phyloP scores from a whole-genome alignment of 2,888 invertebrate genomes.

The Lycaena phlaeas region DNA sequence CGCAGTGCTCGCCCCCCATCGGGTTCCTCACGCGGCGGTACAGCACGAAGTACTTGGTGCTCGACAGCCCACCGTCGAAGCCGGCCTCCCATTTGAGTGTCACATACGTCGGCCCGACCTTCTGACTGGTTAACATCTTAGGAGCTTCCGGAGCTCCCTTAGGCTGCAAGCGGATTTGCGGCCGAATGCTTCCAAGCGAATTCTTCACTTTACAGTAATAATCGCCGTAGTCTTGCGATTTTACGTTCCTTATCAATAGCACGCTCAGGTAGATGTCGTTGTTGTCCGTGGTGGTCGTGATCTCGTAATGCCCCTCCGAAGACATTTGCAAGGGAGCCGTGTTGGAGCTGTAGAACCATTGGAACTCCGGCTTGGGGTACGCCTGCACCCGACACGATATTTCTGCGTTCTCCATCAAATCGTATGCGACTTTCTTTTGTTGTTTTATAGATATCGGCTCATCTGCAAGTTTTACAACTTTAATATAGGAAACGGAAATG shows the following conservation, averaged over 20 bases:
- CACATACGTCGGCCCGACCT: slow-evolving; percentile 84
- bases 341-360: slow-evolving; percentile 89
- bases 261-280: slow-evolving; percentile 90
- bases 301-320: slow-evolving; percentile 89
- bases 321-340: slow-evolving; percentile 82
- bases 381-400: slow-evolving; percentile 92
- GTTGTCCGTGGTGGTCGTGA: slow-evolving; percentile 84
- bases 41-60: slow-evolving; percentile 90
- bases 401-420: slow-evolving; percentile 86
- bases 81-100: slow-evolving; percentile 90
- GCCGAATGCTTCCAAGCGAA: slow-evolving; percentile 81
- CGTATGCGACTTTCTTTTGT: slow-evolving; percentile 91
- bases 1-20: slow-evolving; percentile 39
- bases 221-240: slow-evolving; percentile 90
- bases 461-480: slow-evolving; percentile 62
- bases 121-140: slow-evolving; percentile 78
- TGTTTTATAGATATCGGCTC: slow-evolving; percentile 89
- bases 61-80: slow-evolving; percentile 90
- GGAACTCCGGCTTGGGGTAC: slow-evolving; percentile 93
- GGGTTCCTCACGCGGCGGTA: slow-evolving; percentile 80
- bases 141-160: slow-evolving; percentile 92
- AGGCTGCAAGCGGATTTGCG: slow-evolving; percentile 85
- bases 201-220: slow-evolving; percentile 93
- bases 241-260: slow-evolving; percentile 80
- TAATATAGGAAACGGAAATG: too few species aligned